Conservation (phyloP, 2,113 vertebrate genomes). For the Alethe diademata region DNA sequence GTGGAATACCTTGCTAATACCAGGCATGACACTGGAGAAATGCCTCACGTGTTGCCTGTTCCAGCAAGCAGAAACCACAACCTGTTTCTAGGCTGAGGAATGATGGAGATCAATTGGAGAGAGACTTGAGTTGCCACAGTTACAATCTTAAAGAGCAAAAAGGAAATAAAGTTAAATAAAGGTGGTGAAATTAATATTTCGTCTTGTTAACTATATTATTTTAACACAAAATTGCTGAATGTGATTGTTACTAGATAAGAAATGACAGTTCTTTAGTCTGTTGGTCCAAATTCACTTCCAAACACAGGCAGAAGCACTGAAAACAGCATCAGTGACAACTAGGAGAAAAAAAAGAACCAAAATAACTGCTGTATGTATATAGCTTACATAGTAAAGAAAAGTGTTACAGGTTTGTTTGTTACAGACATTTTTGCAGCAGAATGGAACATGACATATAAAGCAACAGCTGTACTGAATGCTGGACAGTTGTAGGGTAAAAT, state of each 20-base stretch:
- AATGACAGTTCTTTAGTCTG: not conserved
- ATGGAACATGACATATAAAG: not conserved
- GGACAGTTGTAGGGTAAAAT: not conserved
- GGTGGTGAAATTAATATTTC: not conserved
- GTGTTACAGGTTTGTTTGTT: not conserved
- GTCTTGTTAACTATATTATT: not conserved
- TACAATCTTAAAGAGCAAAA: not conserved
- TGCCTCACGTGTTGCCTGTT: slow-evolving; percentile 29
- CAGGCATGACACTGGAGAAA: slow-evolving; percentile 10
- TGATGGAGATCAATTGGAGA: not conserved
- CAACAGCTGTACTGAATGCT: not conserved
- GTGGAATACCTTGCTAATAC: not conserved
- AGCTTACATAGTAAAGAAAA: not conserved
- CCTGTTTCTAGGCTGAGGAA: not conserved
- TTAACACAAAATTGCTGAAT: not conserved
- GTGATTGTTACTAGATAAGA: not conserved
- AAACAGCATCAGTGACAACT: not conserved
- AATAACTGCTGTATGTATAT: not conserved
- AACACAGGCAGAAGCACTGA: not conserved
- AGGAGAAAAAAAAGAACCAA: not conserved
- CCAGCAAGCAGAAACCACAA: not conserved
- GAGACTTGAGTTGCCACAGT: not conserved
- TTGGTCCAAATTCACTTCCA: not conserved
- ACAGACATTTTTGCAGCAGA: not conserved
- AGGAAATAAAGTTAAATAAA: not conserved